Percentiles rank a stretch among this genome's conserved stretches.
These are phyloP conservation scores for Megaceryle alcyon DNA, from an alignment of 2,797 vertebrate genomes.

Conservation along the genomic window DNA sequence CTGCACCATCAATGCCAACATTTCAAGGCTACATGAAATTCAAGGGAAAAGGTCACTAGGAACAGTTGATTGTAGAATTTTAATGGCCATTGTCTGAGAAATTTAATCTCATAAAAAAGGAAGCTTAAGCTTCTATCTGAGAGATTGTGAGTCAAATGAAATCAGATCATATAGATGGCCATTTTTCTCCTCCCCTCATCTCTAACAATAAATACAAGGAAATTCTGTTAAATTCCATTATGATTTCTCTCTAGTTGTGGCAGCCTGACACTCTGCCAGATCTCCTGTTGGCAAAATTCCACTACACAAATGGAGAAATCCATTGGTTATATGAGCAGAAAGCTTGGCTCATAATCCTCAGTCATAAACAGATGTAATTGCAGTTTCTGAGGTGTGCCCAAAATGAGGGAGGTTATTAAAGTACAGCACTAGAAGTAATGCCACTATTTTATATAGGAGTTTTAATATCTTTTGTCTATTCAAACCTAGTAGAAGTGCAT, in stretches of 20 bases:
- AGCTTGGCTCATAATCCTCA: background rate
- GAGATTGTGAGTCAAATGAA: background rate
- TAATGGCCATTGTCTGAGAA: background rate
- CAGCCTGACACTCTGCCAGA: background rate
- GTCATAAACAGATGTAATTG: background rate
- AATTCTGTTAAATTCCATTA: background rate
- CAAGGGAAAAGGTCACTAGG: background rate
- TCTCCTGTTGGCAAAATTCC: conserved; percentile 27
- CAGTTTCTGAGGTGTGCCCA: background rate
- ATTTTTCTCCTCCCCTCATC: background rate
- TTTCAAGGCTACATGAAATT: background rate
- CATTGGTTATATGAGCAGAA: background rate
- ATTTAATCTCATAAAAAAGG: background rate
- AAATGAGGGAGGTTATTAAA: background rate
- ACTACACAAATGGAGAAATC: background rate
- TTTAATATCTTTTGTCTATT: background rate
- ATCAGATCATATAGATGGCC: background rate
- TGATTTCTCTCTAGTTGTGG: background rate
- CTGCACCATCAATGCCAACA: background rate
- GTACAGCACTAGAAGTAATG: background rate
- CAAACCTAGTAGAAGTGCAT: background rate
- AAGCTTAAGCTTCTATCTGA: background rate
- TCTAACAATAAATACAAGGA: background rate
- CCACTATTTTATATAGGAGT: background rate
- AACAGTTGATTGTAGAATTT: background rate